A percentile compares a stretch with the other conserved stretches of the same genome.
phyloP scores from a whole-genome alignment of 2,888 invertebrate species.

The Oeneis ivallda region DNA sequence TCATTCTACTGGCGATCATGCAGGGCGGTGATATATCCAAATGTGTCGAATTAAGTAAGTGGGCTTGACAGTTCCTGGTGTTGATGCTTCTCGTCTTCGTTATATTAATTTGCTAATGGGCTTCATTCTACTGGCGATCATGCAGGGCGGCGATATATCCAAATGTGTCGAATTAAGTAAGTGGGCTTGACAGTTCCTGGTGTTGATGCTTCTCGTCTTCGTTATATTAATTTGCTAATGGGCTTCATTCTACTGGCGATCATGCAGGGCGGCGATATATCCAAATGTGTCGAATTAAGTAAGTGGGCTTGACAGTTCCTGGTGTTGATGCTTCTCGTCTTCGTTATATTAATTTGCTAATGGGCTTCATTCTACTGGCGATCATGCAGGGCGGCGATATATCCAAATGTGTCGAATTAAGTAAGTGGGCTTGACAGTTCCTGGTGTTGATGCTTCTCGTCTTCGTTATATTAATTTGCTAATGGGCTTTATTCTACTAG shows the following conservation, averaged over 20 bases:
- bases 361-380: constrained; percentile 83
- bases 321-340: too few relatives aligned
- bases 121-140: constrained; percentile 81
- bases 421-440: background rate
- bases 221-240: constrained; percentile 80
- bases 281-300: constrained; percentile 1
- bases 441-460: too few relatives aligned
- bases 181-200: constrained; percentile 70
- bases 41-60: constrained; percentile 9
- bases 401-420: background rate
- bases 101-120: constrained; percentile 82
- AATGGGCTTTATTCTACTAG: constrained; percentile 82
- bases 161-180: constrained; percentile 7
- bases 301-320: background rate
- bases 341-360: constrained; percentile 64
- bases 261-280: constrained; percentile 54
- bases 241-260: constrained; percentile 83
- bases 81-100: too few relatives aligned
- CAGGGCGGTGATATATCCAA: constrained; percentile 45
- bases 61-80: constrained; percentile 76
- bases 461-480: constrained; percentile 63
- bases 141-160: constrained; percentile 51
- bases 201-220: constrained; percentile 46
- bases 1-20: constrained; percentile 80
- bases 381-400: constrained; percentile 58